These are phyloP conservation scores for Paralichthys olivaceus DNA, from an alignment of 2,113 vertebrate genomes.

Conservation along the genomic window DNA sequence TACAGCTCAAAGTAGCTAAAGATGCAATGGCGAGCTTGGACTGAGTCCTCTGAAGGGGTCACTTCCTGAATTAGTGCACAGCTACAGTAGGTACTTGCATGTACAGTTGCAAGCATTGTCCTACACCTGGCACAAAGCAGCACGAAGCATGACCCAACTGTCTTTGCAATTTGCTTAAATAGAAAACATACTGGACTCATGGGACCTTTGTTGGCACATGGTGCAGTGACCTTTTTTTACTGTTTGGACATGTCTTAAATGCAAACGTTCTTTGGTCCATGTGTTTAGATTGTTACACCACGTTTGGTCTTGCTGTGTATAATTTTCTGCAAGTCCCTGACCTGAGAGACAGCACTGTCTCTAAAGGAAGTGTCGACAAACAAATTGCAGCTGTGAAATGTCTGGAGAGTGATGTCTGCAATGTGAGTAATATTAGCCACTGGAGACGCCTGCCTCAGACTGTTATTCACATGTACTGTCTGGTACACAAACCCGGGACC, in stretches of 20 bases:
- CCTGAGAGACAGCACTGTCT: constrained; percentile 3
- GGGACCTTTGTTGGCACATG: neutral
- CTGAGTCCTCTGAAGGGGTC: neutral
- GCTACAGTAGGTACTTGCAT: no score
- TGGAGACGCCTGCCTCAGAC: neutral
- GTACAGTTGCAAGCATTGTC: neutral
- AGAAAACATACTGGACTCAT: neutral
- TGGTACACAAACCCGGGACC: neutral
- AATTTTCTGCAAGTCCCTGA: neutral
- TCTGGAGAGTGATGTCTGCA: constrained; percentile 17
- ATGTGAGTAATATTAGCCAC: constrained; percentile 36
- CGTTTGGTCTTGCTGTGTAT: neutral
- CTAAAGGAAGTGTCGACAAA: constrained; percentile 19
- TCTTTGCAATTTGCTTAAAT: no score
- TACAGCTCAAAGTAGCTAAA: no score
- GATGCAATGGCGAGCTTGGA: no score
- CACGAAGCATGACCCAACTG: neutral
- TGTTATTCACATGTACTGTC: neutral
- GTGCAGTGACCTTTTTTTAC: neutral
- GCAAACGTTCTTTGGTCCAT: neutral
- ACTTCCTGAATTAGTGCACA: no score
- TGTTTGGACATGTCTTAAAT: neutral
- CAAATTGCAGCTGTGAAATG: constrained; percentile 48
- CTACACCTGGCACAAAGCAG: neutral
- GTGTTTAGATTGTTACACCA: neutral